Conservation (phyloP, 2,113 vertebrate species). For the Ammodytes marinus region DNA sequence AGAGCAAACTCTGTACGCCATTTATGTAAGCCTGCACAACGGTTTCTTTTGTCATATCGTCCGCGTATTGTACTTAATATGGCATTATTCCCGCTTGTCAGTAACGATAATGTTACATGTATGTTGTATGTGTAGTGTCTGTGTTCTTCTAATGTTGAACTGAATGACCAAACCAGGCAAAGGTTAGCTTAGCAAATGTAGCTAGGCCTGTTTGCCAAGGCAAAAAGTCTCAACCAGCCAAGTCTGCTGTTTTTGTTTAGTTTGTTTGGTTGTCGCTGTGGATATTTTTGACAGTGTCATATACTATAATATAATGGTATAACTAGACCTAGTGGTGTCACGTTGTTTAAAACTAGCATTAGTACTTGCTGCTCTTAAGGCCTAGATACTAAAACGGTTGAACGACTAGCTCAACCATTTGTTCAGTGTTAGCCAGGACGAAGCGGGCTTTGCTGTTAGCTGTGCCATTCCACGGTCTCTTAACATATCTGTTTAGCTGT, state of each 20-base stretch:
- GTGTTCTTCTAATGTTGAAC: background rate
- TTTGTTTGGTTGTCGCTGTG: background rate
- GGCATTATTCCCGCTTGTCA: background rate
- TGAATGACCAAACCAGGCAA: background rate
- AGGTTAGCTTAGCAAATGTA: slow-evolving; percentile 57
- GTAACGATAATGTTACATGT: background rate
- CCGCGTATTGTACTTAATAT: background rate
- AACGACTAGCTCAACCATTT: too few relatives aligned
- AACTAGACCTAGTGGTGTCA: background rate
- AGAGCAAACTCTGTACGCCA: slow-evolving; percentile 76
- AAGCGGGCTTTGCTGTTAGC: background rate
- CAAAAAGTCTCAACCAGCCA: background rate
- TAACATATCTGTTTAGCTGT: too few relatives aligned
- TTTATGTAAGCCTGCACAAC: slow-evolving; percentile 58
- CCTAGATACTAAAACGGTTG: background rate
- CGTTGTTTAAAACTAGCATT: background rate
- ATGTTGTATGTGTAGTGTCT: background rate
- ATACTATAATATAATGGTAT: too few relatives aligned
- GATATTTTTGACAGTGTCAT: background rate
- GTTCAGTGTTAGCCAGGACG: background rate
- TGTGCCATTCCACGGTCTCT: too few relatives aligned
- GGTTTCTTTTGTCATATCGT: background rate
- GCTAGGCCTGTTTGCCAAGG: slow-evolving; percentile 56
- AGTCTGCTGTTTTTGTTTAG: background rate
- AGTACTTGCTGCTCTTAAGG: background rate